Evolutionary conservation across 2,113 vertebrate genomes (phyloP).

Genomic region (Tretioscincus oriximinensis): DNA sequence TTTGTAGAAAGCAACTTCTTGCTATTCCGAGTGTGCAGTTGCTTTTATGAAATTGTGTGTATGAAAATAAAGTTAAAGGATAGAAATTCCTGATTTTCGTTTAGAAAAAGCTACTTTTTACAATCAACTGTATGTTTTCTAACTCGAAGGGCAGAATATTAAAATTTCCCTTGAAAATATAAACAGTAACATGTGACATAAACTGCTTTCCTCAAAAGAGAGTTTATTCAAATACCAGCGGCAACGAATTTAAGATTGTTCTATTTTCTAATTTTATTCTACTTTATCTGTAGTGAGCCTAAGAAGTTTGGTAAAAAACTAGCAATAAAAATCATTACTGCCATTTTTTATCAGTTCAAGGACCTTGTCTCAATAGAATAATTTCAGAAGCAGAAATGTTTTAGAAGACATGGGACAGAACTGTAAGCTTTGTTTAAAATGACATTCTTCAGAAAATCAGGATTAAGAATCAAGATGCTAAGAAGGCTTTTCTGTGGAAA

Average conservation of each 20-base stretch:
- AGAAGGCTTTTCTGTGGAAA: no score
- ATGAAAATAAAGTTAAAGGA: background rate
- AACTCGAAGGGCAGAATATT: background rate
- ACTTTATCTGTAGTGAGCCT: background rate
- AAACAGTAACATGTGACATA: background rate
- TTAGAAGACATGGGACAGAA: background rate
- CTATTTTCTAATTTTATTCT: background rate
- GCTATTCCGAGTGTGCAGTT: background rate
- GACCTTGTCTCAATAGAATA: background rate
- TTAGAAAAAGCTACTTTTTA: background rate
- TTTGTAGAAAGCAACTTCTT: background rate
- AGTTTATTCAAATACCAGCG: background rate
- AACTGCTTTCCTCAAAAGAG: background rate
- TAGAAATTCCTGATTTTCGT: background rate
- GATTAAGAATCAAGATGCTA: background rate
- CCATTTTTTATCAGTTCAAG: background rate
- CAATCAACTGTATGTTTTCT: background rate
- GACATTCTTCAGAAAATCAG: background rate
- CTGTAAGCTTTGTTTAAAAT: background rate
- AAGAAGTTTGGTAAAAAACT: background rate
- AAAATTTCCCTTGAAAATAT: background rate
- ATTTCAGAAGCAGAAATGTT: background rate
- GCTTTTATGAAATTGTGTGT: background rate
- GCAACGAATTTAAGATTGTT: background rate
- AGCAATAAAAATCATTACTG: background rate